Conservation (phyloP, 2,888 invertebrate genomes). For the Amorpha juglandis region DNA sequence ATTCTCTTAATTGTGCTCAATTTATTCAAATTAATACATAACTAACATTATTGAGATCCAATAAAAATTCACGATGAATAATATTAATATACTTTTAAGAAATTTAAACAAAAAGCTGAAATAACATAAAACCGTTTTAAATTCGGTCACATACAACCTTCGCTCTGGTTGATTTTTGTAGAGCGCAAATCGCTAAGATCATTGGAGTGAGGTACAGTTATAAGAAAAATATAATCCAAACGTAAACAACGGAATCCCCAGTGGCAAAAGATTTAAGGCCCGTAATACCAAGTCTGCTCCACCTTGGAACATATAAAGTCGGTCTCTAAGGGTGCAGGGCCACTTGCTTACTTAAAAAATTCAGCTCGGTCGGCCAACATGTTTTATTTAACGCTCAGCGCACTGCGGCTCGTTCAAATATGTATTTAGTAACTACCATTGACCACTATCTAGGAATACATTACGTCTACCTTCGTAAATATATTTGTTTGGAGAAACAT, state of each 20-base stretch:
- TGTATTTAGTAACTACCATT: conserved; percentile 64
- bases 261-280: conserved; percentile 17
- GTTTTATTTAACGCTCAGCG: conserved; percentile 74
- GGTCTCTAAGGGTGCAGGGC: conserved; percentile 52
- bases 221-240: conserved; percentile 5
- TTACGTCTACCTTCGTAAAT: conserved; percentile 14
- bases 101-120: no score
- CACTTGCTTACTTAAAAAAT: conserved; percentile 67
- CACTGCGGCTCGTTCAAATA: conserved; percentile 75
- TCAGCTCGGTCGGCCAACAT: conserved; percentile 65
- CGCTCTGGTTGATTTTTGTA: no score
- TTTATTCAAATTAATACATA: no score
- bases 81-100: no score
- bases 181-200: no score
- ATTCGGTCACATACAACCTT: no score
- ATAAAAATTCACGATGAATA: no score
- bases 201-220: no score
- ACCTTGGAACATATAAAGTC: conserved; percentile 31
- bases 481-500: not conserved
- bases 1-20: no score
- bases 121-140: no score
- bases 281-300: conserved; percentile 18
- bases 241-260: conserved; percentile 8
- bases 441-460: conserved; percentile 39
- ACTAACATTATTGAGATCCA: no score